These are phyloP conservation scores for Cephalopachus bancanus DNA, from an alignment of 2,797 vertebrate species.

Conservation along the genomic window DNA sequence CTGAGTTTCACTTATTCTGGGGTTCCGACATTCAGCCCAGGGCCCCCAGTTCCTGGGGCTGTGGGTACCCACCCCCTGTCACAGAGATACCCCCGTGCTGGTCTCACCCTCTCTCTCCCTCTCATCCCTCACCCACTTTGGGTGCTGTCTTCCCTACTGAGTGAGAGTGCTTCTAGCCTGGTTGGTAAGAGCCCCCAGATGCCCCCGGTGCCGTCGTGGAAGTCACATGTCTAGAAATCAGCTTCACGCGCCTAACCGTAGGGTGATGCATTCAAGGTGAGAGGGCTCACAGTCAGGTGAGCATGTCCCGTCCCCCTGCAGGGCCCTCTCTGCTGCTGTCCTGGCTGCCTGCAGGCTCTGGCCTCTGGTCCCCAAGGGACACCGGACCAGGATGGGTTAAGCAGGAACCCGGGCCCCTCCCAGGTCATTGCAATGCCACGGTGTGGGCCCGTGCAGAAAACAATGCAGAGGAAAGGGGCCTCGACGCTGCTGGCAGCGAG, in stretches of 20 bases:
- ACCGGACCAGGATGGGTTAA: no score
- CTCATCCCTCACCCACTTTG: no score
- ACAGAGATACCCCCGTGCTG: not conserved
- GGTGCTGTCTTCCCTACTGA: no score
- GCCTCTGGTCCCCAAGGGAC: not conserved
- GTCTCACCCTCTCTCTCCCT: not conserved
- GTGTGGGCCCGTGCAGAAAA: not conserved
- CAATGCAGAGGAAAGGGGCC: not conserved
- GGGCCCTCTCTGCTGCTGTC: no score
- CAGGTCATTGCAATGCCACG: not conserved
- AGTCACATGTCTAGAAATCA: fast-evolving
- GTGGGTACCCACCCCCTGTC: not conserved
- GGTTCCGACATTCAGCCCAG: fast-evolving
- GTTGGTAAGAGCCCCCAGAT: not conserved
- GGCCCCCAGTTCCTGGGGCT: fast-evolving
- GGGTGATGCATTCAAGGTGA: no score
- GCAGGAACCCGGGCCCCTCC: no score
- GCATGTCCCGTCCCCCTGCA: not conserved
- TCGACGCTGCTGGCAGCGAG: fast-evolving
- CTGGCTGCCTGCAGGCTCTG: no score
- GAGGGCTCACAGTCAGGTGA: not conserved
- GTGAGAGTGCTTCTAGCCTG: no score
- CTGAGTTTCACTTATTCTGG: fast-evolving
- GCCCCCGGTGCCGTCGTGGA: not conserved
- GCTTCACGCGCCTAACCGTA: fast-evolving